phyloP scores from a whole-genome alignment of 2,113 vertebrate species.

The Oryzias celebensis region DNA sequence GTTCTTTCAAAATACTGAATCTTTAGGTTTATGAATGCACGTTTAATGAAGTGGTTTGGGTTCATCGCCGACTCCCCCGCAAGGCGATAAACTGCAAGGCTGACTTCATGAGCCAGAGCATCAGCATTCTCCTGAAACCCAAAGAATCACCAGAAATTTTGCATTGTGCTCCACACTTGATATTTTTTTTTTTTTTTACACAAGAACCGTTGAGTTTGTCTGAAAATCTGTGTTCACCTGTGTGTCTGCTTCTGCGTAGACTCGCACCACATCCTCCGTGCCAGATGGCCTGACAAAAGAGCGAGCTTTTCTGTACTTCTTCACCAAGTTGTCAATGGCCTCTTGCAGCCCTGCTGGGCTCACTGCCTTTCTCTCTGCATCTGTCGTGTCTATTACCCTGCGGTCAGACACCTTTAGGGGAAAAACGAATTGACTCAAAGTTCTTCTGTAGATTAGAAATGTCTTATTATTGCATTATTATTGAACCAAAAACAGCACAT shows the following conservation, averaged over 20 bases:
- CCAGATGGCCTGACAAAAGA: slow-evolving; percentile 95
- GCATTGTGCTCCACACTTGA: no score
- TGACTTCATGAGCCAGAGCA: slow-evolving; percentile 86
- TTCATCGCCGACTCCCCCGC: slow-evolving; percentile 88
- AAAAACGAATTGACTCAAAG: background rate
- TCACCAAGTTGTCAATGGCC: slow-evolving; percentile 80
- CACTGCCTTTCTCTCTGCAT: slow-evolving; percentile 85
- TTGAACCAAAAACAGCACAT: no score
- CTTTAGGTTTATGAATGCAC: background rate
- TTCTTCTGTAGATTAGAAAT: background rate
- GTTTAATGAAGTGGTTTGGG: slow-evolving; percentile 75
- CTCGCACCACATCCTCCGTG: slow-evolving; percentile 89
- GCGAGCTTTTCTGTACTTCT: slow-evolving; percentile 79
- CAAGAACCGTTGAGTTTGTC: no score
- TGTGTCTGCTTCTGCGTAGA: slow-evolving; percentile 91
- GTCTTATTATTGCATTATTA: no score
- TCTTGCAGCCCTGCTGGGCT: slow-evolving; percentile 88
- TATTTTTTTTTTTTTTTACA: no score
- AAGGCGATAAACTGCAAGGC: slow-evolving; percentile 84
- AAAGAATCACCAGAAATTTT: slow-evolving; percentile 13
- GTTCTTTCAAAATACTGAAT: background rate
- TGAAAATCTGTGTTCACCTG: slow-evolving; percentile 76
- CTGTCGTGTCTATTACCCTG: slow-evolving; percentile 83
- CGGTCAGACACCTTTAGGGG: slow-evolving; percentile 84
- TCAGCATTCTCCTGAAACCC: slow-evolving; percentile 86